Conservation (phyloP, 2,113 vertebrate genomes). For the Salvator merianae region DNA sequence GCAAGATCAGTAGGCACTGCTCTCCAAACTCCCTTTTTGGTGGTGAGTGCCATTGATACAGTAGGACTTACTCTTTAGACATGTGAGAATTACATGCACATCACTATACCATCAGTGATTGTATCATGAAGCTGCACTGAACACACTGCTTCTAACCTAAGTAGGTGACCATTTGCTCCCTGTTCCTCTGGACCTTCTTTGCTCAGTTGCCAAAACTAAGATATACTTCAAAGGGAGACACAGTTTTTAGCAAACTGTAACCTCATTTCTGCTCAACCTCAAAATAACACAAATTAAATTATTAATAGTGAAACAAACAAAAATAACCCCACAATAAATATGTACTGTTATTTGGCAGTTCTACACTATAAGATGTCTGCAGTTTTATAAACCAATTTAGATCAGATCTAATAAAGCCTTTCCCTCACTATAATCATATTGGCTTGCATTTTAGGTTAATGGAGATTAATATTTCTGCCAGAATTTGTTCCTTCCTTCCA, state of each 20-base stretch:
- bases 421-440: constrained; percentile 60
- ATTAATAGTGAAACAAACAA: constrained; percentile 14
- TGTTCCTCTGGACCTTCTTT: not conserved
- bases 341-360: constrained; percentile 1
- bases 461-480: constrained; percentile 68
- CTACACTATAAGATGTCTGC: not conserved
- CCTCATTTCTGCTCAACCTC: not conserved
- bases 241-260: not conserved
- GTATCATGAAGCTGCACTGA: not conserved
- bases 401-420: constrained; percentile 47
- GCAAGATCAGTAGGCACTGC: no score
- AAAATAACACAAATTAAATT: not conserved
- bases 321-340: constrained; percentile 24
- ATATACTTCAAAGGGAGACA: not conserved
- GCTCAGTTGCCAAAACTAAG: not conserved
- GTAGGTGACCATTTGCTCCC: not conserved
- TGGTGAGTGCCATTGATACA: no score
- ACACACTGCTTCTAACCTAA: not conserved
- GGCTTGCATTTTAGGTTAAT: constrained; percentile 61
- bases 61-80: no score
- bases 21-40: no score
- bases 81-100: not conserved
- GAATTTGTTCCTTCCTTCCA: constrained; percentile 60
- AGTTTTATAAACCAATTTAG: constrained; percentile 58
- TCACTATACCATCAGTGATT: not conserved